phyloP scores from a whole-genome alignment of 2,113 vertebrate genomes.

The Microcebus griseorufus region DNA sequence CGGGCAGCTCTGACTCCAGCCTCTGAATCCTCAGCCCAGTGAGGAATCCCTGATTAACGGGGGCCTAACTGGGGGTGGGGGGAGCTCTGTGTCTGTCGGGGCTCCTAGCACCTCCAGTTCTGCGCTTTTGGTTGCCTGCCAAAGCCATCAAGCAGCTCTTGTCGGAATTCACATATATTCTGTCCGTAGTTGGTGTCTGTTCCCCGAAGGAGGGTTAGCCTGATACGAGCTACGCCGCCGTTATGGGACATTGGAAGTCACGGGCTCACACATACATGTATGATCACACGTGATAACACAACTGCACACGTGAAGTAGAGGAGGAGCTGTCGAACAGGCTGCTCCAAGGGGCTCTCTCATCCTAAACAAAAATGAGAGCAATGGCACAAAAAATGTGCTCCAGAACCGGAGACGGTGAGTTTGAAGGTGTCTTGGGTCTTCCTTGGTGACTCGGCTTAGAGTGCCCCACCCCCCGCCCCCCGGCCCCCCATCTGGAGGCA shows the following conservation, averaged over 20 bases:
- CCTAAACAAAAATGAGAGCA: not conserved
- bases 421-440: not conserved
- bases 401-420: not conserved
- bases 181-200: not conserved
- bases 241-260: not conserved
- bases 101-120: not conserved
- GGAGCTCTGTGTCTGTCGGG: too few relatives aligned
- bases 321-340: not conserved
- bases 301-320: not conserved
- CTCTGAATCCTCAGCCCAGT: not conserved
- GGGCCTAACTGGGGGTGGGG: rapidly evolving
- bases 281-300: not conserved
- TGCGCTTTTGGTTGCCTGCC: not conserved
- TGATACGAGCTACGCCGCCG: not conserved
- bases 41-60: rapidly evolving
- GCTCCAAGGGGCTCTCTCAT: too few relatives aligned
- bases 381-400: not conserved
- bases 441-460: not conserved
- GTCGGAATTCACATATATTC: rapidly evolving
- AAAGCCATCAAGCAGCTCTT: not conserved
- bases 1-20: not conserved
- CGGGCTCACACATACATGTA: not conserved
- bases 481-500: rapidly evolving
- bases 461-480: too few relatives aligned
- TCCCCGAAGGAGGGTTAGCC: too few relatives aligned